Evolutionary conservation across 23 tunicate species (phyloP), one percentile per base, ranked within the genome.

Genomic region (Ascidia mentula): DNA sequence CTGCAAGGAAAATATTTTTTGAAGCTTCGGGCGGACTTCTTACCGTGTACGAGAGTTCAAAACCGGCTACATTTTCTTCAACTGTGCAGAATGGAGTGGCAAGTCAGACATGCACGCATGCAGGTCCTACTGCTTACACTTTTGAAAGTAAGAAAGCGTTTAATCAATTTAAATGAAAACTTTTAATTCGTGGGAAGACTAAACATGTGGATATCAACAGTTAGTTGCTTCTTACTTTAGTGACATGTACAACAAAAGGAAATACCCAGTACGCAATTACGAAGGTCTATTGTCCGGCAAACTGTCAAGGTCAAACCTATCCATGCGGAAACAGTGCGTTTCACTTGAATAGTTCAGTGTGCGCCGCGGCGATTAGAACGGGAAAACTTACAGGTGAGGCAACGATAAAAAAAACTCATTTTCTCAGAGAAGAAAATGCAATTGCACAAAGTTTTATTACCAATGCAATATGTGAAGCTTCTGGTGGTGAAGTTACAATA

Each of bases 381-480:
- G 65, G 65, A 53, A 53, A 53, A 53, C 7, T 53, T 20, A 53
- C 65, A 53, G 65, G 65, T 53, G 24, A 42, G n/a, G n/a, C n/a
- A n/a, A n/a, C n/a, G n/a, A n/a, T n/a, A n/a, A n/a, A n/a, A n/a
- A n/a, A n/a, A n/a, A n/a, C n/a, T n/a, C n/a, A n/a, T n/a, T n/a
- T n/a, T n/a, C n/a, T n/a, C n/a, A n/a, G n/a, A n/a, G n/a, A n/a
- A n/a, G n/a, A n/a, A n/a, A n/a, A n/a, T n/a, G n/a, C n/a, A n/a
- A n/a, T n/a, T n/a, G n/a, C n/a, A n/a, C n/a, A n/a, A n/a, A n/a
- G n/a, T n/a, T n/a, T n/a, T n/a, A n/a, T n/a, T n/a, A n/a, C n/a
- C n/a, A n/a, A n/a, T n/a, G n/a, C n/a, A n/a, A n/a, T n/a, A n/a
- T n/a, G n/a, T n/a, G n/a, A 3, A 53, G 65, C 65, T 9, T 6